Evolutionary conservation across 1,140 invertebrate genomes (phyloP), one percentile per base, ranked within the genome.

Genomic region (Caenorhabditis latens): DNA sequence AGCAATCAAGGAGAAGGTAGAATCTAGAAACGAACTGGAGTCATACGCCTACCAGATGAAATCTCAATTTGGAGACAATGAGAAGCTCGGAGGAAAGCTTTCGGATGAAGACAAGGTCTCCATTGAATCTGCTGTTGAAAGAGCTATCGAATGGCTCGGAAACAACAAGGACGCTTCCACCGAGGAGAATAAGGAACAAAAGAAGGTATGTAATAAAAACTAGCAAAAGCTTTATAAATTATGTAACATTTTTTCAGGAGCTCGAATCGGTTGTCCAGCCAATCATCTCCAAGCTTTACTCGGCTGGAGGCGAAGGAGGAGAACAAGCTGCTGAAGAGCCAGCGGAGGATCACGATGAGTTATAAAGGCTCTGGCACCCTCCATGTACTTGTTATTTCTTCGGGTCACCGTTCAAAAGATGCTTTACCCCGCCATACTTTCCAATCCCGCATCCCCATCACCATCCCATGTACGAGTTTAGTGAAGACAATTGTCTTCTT

Each of bases 71-170:
- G 94, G 94, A 55, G 98, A 99, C 92, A 99, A 99, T 93, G 98
- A 99, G 88, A 99, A 99, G 93, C 95, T 99, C 32, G 98, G 98
- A n/a, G 95, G 96, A 50, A 99, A 99, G 93, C 93, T 96, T 50
- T 95, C 94, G 90, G 96, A 96, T 84, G 95, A 96, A 8, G 98
- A 99, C 83, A 99, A 99, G 93, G 93, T 95, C 2, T 99, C 97
- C 90, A 97, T 99, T 94, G 97, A 98, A 92, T 95, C 90, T 42
- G 96, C 96, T 40, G 96, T 99, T 90, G 97, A 99, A 88, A 96
- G 97, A 90, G 96, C 96, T 86, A 99, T 99, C 91, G 98, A 98
- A 92, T 99, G 98, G 98, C 94, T 99, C 82, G 98, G 99, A 93
- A 95, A 96, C 88, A 98, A 99, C 93, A 95, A 96, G 13, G 84